phyloP scores from a whole-genome alignment of 1,140 invertebrate species.

The Frieseomelitta varia region DNA sequence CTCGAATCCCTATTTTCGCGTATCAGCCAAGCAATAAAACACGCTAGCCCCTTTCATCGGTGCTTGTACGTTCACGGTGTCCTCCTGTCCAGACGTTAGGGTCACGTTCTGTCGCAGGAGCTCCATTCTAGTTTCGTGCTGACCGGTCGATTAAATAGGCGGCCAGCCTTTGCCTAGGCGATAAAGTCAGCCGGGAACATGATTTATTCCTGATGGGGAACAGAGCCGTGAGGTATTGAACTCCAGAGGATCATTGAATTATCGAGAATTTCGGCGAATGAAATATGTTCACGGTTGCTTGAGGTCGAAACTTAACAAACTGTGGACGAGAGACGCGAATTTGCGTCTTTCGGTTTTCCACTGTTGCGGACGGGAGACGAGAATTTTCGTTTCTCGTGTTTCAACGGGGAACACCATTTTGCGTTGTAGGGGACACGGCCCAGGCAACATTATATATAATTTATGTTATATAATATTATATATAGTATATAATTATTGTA shows the following conservation, averaged over 20 bases:
- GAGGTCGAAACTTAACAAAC: no score
- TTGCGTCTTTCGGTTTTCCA: no score
- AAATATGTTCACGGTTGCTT: not conserved
- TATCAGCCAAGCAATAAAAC: constrained; percentile 69
- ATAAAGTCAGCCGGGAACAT: constrained; percentile 37
- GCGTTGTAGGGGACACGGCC: no score
- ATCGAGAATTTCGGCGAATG: constrained; percentile 12
- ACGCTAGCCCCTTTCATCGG: constrained; percentile 51
- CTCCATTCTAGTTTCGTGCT: constrained; percentile 42
- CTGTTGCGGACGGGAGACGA: no score
- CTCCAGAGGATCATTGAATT: constrained; percentile 27
- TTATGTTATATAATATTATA: no score
- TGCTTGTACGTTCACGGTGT: constrained; percentile 41
- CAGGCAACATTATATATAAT: no score
- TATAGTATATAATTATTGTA: no score
- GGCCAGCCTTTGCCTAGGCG: constrained; percentile 16
- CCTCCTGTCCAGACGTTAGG: constrained; percentile 30
- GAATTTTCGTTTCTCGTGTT: no score
- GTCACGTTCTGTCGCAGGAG: constrained; percentile 28
- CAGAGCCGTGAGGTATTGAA: constrained; percentile 20
- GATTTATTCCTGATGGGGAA: constrained; percentile 44
- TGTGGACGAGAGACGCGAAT: no score
- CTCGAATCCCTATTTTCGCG: constrained; percentile 47
- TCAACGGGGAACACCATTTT: no score
- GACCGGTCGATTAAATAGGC: constrained; percentile 40